These are phyloP conservation scores for Apocrypta bakeri DNA, from an alignment of 1,140 invertebrate genomes.

Conservation along the genomic window DNA sequence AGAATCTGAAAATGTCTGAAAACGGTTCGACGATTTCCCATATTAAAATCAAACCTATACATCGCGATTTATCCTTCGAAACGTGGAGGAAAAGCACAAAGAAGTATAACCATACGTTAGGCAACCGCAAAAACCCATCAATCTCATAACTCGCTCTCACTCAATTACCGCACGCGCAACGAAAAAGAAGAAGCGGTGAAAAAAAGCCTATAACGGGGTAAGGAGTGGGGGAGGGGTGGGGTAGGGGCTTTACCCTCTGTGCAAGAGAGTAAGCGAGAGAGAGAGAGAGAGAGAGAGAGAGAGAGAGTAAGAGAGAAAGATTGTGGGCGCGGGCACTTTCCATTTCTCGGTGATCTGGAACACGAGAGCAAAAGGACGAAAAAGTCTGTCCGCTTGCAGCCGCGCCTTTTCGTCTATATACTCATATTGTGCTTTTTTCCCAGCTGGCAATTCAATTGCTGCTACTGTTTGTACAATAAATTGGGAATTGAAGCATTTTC, in stretches of 20 bases:
- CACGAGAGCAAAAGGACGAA: slow-evolving; percentile 37
- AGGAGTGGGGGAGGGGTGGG: background rate
- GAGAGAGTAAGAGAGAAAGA: background rate
- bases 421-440: background rate
- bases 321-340: slow-evolving; percentile 33
- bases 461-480: too few relatives aligned
- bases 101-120: background rate
- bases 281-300: background rate
- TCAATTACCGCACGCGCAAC: background rate
- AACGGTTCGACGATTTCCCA: background rate
- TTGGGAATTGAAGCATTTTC: too few relatives aligned
- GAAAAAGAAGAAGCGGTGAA: background rate
- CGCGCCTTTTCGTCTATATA: background rate
- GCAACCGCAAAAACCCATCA: background rate
- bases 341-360: slow-evolving; percentile 46
- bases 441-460: too few relatives aligned
- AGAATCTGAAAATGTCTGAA: background rate
- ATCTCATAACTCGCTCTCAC: background rate
- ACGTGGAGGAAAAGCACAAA: background rate
- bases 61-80: background rate
- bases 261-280: background rate
- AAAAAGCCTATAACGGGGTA: background rate
- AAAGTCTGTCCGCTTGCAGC: slow-evolving; percentile 24
- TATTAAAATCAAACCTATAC: background rate
- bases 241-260: background rate